Percentiles rank a stretch among this genome's conserved stretches.
Evolutionary conservation across 2,888 invertebrate genomes (phyloP).

Genomic region (Mythimna lalbum): DNA sequence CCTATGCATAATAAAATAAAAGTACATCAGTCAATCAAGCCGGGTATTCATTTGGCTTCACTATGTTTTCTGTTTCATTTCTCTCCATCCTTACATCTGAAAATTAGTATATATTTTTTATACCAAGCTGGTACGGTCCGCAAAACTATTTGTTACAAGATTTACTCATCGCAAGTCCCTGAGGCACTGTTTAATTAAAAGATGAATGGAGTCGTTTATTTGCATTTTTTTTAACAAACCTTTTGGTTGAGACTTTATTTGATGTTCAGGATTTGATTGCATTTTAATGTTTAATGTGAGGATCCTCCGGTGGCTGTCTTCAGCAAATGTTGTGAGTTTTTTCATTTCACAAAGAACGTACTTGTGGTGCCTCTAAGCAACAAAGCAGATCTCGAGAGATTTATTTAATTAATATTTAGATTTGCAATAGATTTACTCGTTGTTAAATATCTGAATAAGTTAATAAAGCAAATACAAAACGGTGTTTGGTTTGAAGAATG

Average conservation of each 20-base stretch:
- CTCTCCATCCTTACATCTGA: too few species aligned
- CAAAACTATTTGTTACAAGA: slow-evolving; percentile 35
- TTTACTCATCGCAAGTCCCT: slow-evolving; percentile 34
- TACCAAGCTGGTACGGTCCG: slow-evolving; percentile 18
- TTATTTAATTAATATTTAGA: not conserved
- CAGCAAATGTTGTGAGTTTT: not conserved
- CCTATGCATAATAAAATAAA: too few species aligned
- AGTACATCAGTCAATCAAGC: too few species aligned
- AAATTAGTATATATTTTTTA: slow-evolving; percentile 2
- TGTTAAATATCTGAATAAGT: too few species aligned
- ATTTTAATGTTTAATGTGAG: not conserved
- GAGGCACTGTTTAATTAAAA: slow-evolving; percentile 34
- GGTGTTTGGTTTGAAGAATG: too few species aligned
- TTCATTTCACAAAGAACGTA: not conserved
- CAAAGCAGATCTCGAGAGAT: not conserved
- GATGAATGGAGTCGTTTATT: slow-evolving; percentile 25
- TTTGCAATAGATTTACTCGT: too few species aligned
- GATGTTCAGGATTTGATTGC: slow-evolving; percentile 19
- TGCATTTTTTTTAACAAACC: slow-evolving; percentile 14
- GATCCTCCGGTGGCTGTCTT: not conserved
- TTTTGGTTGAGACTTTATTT: slow-evolving; percentile 10
- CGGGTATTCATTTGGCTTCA: too few species aligned
- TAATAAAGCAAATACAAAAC: too few species aligned
- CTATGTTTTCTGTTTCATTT: too few species aligned
- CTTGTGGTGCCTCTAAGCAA: not conserved